A percentile compares a stretch with the other conserved stretches of the same genome.
These are phyloP conservation scores for Hycleus phaleratus DNA, from an alignment of 1,140 invertebrate species.

Conservation along the genomic window DNA sequence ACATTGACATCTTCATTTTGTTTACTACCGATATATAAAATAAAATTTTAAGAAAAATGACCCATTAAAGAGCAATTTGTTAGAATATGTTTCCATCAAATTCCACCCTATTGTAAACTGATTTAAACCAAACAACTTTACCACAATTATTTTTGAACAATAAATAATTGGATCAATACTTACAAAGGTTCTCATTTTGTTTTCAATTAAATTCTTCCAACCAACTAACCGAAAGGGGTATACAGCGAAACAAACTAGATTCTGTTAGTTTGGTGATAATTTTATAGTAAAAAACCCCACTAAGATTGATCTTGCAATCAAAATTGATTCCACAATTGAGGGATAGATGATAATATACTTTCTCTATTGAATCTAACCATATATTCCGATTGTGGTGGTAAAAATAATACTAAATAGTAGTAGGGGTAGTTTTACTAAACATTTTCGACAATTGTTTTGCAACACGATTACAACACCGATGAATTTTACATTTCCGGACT, in stretches of 20 bases:
- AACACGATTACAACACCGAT: background rate
- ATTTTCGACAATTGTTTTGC: background rate
- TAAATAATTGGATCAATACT: background rate
- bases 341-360: slow-evolving; percentile 16
- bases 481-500: too few species aligned
- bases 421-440: background rate
- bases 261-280: slow-evolving; percentile 2
- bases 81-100: too few species aligned
- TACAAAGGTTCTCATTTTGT: slow-evolving; percentile 17
- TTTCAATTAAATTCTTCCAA: background rate
- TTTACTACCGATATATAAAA: too few species aligned
- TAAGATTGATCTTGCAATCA: slow-evolving; percentile 7
- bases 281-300: slow-evolving; percentile 13
- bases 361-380: background rate
- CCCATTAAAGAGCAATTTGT: too few species aligned
- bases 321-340: slow-evolving; percentile 4
- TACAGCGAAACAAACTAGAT: background rate
- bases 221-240: slow-evolving; percentile 1
- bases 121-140: too few species aligned
- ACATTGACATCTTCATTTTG: too few species aligned
- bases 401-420: background rate
- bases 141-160: too few species aligned
- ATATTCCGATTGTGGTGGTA: background rate
- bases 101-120: too few species aligned
- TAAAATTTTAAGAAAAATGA: too few species aligned